Conservation (phyloP, 2,888 invertebrate species). For the Polydrusus pterygomalis region DNA sequence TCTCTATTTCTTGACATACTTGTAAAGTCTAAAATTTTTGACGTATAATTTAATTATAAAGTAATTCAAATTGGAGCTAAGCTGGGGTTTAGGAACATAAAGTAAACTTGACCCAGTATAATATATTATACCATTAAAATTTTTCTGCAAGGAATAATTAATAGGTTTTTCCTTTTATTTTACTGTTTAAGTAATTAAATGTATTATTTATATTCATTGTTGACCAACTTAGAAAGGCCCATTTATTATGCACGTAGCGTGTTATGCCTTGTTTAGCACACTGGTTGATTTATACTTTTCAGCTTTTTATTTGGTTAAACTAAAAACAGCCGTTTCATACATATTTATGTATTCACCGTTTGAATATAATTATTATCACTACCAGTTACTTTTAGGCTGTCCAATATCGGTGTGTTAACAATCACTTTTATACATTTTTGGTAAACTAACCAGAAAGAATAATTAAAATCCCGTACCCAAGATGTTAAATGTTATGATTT, state of each 20-base stretch:
- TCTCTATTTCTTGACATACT: not conserved
- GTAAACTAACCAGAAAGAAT: no score
- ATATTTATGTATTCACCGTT: not conserved
- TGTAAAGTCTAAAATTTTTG: no score
- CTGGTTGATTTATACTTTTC: constrained; percentile 6
- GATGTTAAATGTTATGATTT: not conserved
- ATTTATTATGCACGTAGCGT: constrained; percentile 14
- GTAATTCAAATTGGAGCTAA: no score
- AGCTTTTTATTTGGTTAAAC: constrained; percentile 3
- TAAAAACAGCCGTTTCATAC: not conserved
- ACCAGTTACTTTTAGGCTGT: not conserved
- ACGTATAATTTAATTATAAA: no score
- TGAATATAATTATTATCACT: not conserved
- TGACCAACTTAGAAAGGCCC: not conserved
- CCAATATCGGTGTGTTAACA: not conserved
- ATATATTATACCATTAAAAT: no score
- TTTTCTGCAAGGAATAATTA: not conserved
- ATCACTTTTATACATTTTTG: not conserved
- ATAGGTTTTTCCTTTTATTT: not conserved
- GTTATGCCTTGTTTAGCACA: constrained; percentile 1
- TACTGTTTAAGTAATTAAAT: not conserved
- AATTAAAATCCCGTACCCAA: no score
- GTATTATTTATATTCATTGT: constrained; percentile 3
- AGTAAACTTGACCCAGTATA: not conserved
- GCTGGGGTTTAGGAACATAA: not conserved